Evolutionary conservation across 2,888 invertebrate genomes (phyloP), one percentile per base, ranked within the genome.

Genomic region (Philonicus albiceps): DNA sequence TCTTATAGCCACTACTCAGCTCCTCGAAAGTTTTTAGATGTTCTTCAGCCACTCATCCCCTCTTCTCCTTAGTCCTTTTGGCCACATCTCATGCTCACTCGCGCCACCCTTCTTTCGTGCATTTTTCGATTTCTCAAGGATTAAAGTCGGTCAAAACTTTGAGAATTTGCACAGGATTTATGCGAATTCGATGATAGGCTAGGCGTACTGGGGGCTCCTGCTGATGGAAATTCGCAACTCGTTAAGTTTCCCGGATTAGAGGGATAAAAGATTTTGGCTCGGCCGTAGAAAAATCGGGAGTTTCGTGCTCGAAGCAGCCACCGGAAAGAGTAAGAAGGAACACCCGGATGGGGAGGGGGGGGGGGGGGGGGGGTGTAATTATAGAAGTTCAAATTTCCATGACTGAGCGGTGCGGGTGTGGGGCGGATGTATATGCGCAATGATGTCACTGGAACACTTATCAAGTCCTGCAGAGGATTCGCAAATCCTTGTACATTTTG

Each of bases 101-200:
- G 27, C 40, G 37, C 53, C 49, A 31, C 16, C 37, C 30, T 43
- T n/a, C 73, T 30, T 73, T 84, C 43, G 37, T 84, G 84, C 73
- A 84, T 84, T 84, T 84, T 84, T 84, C 84, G 84, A 84, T 84
- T 84, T 73, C 84, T 73, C 27, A 73, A 73, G 84, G 72, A 84
- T 84, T 84, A 84, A 84, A 84, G 73, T 84, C 84, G 84, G 84
- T 84, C 84, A 73, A 73, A 84, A 84, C 84, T 84, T 84, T 72
- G 13, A 73, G 73, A 84, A 73, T 84, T 73, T 84, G 72, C 72
- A 43, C 40, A 73, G 84, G 73, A 84, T 84, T 84, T 84, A 73
- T 72, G 84, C 72, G 84, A 73, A 73, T 84, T 73, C 84, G 37
- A 73, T 84, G 43, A 73, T 84, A 72, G 72, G 43, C 81, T 34